These are phyloP conservation scores for Drosophila rubida DNA, from an alignment of 2,888 invertebrate genomes.

Conservation along the genomic window DNA sequence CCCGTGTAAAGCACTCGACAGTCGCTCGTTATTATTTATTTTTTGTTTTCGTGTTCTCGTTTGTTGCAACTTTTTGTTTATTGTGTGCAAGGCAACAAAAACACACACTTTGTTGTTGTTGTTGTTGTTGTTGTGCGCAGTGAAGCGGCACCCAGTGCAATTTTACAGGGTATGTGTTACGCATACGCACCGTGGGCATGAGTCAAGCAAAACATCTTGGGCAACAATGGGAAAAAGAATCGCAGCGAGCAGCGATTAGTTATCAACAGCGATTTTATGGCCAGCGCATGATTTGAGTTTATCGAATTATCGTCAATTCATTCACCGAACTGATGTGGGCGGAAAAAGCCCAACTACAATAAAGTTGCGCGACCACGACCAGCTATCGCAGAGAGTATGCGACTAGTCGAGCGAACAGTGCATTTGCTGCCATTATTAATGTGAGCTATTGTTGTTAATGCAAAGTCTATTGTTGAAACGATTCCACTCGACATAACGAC, in stretches of 20 bases:
- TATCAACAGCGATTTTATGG: too few species aligned
- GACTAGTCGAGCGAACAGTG: neutral
- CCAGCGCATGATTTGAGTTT: neutral
- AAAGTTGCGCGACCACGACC: neutral
- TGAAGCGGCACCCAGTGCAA: neutral
- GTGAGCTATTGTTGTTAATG: slow-evolving; percentile 16
- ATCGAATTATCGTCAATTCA: neutral
- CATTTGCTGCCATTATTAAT: slow-evolving; percentile 23
- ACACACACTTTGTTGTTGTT: slow-evolving; percentile 11
- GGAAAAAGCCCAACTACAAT: slow-evolving; percentile 4
- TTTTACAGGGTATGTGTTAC: neutral
- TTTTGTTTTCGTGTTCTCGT: slow-evolving; percentile 9
- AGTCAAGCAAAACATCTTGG: too few species aligned
- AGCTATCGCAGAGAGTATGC: slow-evolving; percentile 13
- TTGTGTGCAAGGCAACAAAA: slow-evolving; percentile 37
- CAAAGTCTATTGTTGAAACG: slow-evolving; percentile 35
- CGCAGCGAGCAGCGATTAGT: too few species aligned
- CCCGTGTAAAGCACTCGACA: neutral
- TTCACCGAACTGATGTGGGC: neutral
- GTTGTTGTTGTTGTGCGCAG: neutral
- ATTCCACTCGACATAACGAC: slow-evolving; percentile 10
- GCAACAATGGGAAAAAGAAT: too few species aligned
- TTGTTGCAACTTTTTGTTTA: slow-evolving; percentile 20
- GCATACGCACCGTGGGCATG: neutral
- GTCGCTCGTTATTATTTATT: neutral